These are phyloP conservation scores for Grammatotria lemairii DNA, from an alignment of 2,113 vertebrate genomes.

Conservation along the genomic window DNA sequence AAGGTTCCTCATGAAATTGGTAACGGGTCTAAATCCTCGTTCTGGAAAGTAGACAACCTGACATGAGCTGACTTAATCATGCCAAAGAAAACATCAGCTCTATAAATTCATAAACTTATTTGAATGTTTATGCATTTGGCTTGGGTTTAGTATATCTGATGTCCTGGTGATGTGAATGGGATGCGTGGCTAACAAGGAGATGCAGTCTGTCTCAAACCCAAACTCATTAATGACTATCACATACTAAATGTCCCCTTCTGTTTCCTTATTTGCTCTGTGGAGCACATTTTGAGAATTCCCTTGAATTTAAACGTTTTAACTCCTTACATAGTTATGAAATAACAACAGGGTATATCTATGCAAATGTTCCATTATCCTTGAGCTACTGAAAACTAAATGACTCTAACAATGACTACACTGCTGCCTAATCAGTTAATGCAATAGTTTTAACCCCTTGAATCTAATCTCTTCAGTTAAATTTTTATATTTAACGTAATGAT, in stretches of 20 bases:
- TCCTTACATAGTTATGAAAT: background rate
- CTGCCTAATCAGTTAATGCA: background rate
- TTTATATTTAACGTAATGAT: background rate
- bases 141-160: background rate
- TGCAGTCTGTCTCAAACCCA: background rate
- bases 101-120: background rate
- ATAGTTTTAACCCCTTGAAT: background rate
- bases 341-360: background rate
- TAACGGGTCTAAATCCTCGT: conserved; percentile 91
- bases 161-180: background rate
- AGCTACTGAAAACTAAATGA: background rate
- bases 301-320: background rate
- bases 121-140: background rate
- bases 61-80: background rate
- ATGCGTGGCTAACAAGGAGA: background rate
- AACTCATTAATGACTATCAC: background rate
- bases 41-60: conserved; percentile 66
- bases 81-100: background rate
- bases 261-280: background rate
- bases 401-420: background rate
- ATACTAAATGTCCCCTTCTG: background rate
- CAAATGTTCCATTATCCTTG: background rate
- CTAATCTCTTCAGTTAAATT: background rate
- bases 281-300: background rate
- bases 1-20: conserved; percentile 92